Base-by-base conservation (phyloP, 2,888 invertebrate genomes). In the Nowickia ferox region DNA sequence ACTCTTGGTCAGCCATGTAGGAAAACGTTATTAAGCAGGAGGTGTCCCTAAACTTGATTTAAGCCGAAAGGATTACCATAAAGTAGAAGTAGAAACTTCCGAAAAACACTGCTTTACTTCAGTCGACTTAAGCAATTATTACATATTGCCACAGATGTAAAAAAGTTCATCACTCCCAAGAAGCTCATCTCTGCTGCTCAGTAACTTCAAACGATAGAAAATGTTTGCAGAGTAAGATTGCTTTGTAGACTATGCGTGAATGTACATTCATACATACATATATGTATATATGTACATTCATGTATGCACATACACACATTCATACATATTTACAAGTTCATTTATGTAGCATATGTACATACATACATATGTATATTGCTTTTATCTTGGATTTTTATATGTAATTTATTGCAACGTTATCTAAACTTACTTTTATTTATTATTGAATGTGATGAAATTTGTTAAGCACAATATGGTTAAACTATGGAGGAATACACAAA, bases 361-460 rank as follows among this genome's bases (percentile, higher is more conserved):
- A 30, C 4, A 4, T 30, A 30, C 4, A 4, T 30, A 4, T 30
- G 30, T 1, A 6, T 30, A 30, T 53, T 17, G 19, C 9, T 57
- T 22, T 57, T 22, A 30, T 4, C 8, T 30, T 30, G 11, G 6
- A 15, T 22, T 57, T 30, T 22, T 6, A 57, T 57, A n/a, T n/a
- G n/a, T n/a, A 57, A 57, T 30, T 57, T 15, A 57, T 57, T 57
- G 1, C 8, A n/a, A 13, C 10, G 8, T 13, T 22, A 57, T 13
- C 22, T 57, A 9, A 8, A 57, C 55, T 59, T 38, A 59, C 59
- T 13, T 59, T 15, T 38, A 59, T 59, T 59, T 38, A 59, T 38
- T 13, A 13, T 11, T 13, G 3, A 38, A 30, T 38, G 10, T 30
- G 9, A 13, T 57, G 15, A 57, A 57, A 22, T 15, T 13, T 30